Evolutionary conservation across 2,797 vertebrate species (phyloP).

Genomic region (Anas bahamensis): DNA sequence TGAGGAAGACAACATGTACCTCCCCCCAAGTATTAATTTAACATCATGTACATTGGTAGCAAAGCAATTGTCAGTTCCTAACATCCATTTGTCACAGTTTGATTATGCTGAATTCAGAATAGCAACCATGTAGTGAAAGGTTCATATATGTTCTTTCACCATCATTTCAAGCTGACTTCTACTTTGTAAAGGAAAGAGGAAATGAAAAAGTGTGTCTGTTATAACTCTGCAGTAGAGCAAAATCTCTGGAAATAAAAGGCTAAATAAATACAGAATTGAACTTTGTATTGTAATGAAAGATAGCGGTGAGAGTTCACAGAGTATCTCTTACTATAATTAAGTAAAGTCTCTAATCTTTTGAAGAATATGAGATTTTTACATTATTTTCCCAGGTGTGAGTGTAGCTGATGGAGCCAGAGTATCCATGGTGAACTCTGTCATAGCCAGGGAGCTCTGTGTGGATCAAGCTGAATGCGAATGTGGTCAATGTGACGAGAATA

Average conservation of each 20-base stretch:
- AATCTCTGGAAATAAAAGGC: not conserved
- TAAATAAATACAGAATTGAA: not conserved
- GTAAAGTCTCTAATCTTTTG: not conserved
- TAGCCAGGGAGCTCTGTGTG: not conserved
- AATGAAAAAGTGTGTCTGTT: not conserved
- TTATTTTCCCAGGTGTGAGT: not conserved
- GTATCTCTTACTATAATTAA: not conserved
- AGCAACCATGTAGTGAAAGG: not conserved
- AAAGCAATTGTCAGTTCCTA: not conserved
- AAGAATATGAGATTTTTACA: not conserved
- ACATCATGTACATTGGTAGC: rapidly evolving
- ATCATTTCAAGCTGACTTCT: not conserved
- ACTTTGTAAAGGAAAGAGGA: not conserved
- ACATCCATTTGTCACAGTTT: rapidly evolving
- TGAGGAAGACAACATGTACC: not conserved
- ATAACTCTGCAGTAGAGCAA: not conserved
- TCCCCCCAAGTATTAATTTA: not conserved
- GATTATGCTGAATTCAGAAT: not conserved
- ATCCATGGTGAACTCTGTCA: not conserved
- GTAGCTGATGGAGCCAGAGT: not conserved
- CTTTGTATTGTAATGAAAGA: not conserved
- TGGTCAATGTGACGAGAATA: not conserved
- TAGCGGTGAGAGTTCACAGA: not conserved
- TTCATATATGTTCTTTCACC: not conserved
- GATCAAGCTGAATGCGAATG: not conserved